phyloP scores from a whole-genome alignment of 2,888 invertebrate species.

The Dryococelus australis region DNA sequence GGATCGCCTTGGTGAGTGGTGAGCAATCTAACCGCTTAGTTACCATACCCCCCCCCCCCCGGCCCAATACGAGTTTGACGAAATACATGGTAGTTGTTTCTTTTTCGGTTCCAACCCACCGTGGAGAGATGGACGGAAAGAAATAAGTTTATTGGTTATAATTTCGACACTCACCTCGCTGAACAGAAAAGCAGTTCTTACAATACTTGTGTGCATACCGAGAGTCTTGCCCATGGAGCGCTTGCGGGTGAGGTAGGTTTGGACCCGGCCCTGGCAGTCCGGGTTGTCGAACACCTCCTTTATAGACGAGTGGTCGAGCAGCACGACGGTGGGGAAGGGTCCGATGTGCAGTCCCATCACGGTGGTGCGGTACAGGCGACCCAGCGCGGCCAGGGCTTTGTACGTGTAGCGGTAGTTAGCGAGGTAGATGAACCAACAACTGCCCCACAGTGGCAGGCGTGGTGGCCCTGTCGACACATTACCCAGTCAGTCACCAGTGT shows the following conservation, averaged over 20 bases:
- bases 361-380: conserved; percentile 66
- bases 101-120: no score
- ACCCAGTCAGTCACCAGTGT: no score
- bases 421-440: conserved; percentile 66
- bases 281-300: conserved; percentile 67
- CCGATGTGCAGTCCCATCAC: conserved; percentile 68
- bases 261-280: conserved; percentile 69
- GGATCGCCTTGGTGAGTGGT: no score
- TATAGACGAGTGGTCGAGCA: conserved; percentile 63
- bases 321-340: conserved; percentile 59
- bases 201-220: background rate
- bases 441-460: conserved; percentile 68
- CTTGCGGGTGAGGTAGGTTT: conserved; percentile 60
- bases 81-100: no score
- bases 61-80: no score
- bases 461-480: conserved; percentile 63
- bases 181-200: no score
- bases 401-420: conserved; percentile 63
- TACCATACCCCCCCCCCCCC: no score
- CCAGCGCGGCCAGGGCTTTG: conserved; percentile 61
- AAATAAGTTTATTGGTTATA: no score
- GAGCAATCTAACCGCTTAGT: no score
- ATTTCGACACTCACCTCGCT: no score
- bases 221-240: conserved; percentile 60
- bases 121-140: no score